Evolutionary conservation across 2,888 invertebrate species (phyloP), one percentile per base, ranked within the genome.

Genomic region (Dendrolimus houi): DNA sequence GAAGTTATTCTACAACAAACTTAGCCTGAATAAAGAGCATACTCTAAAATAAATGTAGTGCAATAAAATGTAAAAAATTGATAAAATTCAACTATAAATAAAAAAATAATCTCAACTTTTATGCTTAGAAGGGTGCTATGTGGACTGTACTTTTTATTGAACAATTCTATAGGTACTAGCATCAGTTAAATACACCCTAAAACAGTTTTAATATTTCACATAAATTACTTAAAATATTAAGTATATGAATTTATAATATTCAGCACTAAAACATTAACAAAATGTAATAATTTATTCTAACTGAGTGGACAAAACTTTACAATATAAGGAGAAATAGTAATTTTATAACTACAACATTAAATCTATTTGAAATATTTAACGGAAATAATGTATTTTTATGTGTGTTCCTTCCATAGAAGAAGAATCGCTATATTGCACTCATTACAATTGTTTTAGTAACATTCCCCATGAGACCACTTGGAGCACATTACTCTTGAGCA

Each of bases 1-100:
- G 75, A 82, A 83, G 83, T 82, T 80, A 86, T 79, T 74, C 85
- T 85, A 89, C 83, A 77, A 79, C 74, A 80, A 85, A 83, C 76
- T 79, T 85, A 83, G 81, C 81, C 64, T 72, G 76, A 80, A 79
- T 79, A 77, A 79, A 82, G 75, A 85, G 76, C 64, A 79, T 80
- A 65, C 71, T 70, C 74, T 81, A 77, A 84, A 84, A 74, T 56
- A 75, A 75, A 70, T 70, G 71, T 75, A 71, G 83, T 87, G 86
- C 86, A 81, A 74, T 67, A 67, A 75, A 76, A 61, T 77, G 78
- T 69, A 71, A 77, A 77, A 9, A 9, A 10, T 29, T 52, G n/a
- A 10, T 55, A 55, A 42, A 17, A 55, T 47, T 55, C 9, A 71
- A 68, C 74, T 78, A 79, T 64, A 72, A 74, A 77, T 79, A 73